Evolutionary conservation across 2,888 invertebrate species (phyloP), one percentile per base, ranked within the genome.

Genomic region (Ephialtes manifestator): DNA sequence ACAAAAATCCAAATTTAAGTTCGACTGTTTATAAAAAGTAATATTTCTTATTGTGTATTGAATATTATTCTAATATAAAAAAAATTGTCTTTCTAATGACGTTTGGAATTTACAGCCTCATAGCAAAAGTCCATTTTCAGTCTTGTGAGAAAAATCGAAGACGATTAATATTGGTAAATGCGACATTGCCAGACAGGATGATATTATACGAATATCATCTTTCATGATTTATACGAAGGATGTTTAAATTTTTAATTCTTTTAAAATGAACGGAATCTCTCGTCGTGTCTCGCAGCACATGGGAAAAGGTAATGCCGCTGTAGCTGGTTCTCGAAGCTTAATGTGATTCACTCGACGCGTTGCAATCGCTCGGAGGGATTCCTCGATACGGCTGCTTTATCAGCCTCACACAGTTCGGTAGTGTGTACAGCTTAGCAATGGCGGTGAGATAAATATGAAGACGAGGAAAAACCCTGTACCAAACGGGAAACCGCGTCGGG

Each of bases 401-500:
- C 83, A 46, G 68, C 51, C n/a, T 20, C 72, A 11, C 24, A 48
- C n/a, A 35, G 24, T 55, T 55, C n/a, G 13, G n/a, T 46, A 43
- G 31, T 24, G 43, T 8, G 7, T 31, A 53, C 31, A 13, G 28
- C 53, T 13, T 2, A 43, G 28, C 55, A 68, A 74, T 51, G 60
- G 53, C 74, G 68, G 11, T 43, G 51, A 68, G 78, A 83, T 78
- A 83, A 74, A 83, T 70, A 79, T 51, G 74, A 60, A 60, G 51
- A 18, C 72, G 74, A 43, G 83, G 68, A 78, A 78, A 74, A 74
- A 83, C 60, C 78, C 58, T 71, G 77, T 31, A 58, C 48, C 74
- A 68, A 78, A 83, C 83, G 83, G 83, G 78, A 83, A 83, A 83
- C 60, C 74, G 83, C 78, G 74, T 65, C 46, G 71, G 76, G 13